Conservation (phyloP, 2,113 vertebrate genomes). For the Capra hircus region DNA sequence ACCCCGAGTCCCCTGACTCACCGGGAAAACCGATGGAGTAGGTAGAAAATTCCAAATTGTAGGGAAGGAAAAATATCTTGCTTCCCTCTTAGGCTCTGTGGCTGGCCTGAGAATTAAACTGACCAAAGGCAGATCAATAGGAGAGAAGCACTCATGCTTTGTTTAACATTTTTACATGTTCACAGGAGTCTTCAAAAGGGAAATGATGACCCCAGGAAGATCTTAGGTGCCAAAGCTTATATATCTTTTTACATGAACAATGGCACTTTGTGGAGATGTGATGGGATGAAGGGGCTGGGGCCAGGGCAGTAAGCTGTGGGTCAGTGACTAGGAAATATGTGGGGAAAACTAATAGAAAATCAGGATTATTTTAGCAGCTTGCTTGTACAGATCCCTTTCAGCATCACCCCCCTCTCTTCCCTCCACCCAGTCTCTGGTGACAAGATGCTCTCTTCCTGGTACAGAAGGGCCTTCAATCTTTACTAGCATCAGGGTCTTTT, state of each 20-base stretch:
- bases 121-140: neutral
- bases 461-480: neutral
- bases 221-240: neutral
- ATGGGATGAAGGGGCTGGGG: neutral
- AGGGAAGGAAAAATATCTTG: neutral
- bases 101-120: neutral
- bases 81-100: neutral
- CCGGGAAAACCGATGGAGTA: neutral
- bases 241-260: neutral
- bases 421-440: neutral
- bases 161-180: no score
- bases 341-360: neutral
- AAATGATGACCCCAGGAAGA: neutral
- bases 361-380: neutral
- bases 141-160: accelerated
- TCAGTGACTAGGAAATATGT: accelerated
- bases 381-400: neutral
- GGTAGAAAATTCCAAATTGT: neutral
- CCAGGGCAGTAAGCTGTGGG: accelerated
- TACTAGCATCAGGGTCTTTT: neutral
- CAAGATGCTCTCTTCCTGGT: neutral
- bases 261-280: neutral
- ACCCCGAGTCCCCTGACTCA: neutral
- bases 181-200: neutral
- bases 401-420: neutral